A percentile compares a stretch with the other conserved stretches of the same genome.
phyloP scores from a whole-genome alignment of 2,888 invertebrate species.

The Thera britannica region DNA sequence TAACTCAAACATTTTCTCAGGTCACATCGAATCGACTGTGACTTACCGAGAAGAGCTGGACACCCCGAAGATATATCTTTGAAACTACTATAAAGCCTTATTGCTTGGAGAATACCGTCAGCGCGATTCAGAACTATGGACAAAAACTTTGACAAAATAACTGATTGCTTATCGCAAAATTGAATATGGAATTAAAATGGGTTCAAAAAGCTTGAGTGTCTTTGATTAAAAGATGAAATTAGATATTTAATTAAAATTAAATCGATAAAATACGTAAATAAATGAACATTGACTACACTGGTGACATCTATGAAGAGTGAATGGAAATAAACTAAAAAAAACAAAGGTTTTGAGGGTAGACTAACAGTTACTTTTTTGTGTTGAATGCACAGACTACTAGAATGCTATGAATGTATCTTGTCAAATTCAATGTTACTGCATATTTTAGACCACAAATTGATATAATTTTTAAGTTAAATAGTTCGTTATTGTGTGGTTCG shows the following conservation, averaged over 20 bases:
- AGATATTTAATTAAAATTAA: neutral
- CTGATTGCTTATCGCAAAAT: neutral
- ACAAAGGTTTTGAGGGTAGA: constrained; percentile 3
- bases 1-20: constrained; percentile 45
- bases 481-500: no score
- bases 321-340: neutral
- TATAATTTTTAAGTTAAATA: no score
- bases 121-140: constrained; percentile 49
- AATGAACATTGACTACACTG: neutral
- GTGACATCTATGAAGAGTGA: constrained; percentile 18
- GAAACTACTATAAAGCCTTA: constrained; percentile 22
- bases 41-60: constrained; percentile 74
- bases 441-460: no score
- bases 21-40: constrained; percentile 48
- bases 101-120: constrained; percentile 40
- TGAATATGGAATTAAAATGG: neutral
- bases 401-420: no score
- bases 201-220: neutral
- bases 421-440: no score
- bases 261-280: neutral
- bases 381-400: neutral
- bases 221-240: neutral
- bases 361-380: neutral
- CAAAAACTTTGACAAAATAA: neutral
- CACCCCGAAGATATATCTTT: constrained; percentile 47